Evolutionary conservation across 2,888 invertebrate genomes (phyloP), one percentile per base, ranked within the genome.

Genomic region (Nesidiocoris tenuis): DNA sequence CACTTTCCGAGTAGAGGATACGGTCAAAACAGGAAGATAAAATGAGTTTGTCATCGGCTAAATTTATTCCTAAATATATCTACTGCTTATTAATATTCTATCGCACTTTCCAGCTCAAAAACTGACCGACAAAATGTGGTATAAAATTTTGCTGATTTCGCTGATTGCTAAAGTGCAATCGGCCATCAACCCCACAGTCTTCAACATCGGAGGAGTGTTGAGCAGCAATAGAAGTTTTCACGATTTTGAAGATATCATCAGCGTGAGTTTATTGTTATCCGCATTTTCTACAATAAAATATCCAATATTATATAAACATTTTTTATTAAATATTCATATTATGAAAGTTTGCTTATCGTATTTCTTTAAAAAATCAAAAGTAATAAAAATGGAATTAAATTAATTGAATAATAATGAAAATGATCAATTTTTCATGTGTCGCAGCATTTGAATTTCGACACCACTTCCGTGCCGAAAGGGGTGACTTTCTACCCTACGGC

Each of bases 161-260:
- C n/a, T 59, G n/a, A n/a, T 22, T 9, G 9, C 25, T 5, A 22
- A 3, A 16, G 65, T 22, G n/a, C 39, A 65, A 23, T 25, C 9
- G 2, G 74, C 77, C 21, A 78, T 74, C n/a, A 91, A 91, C 83
- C 90, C 90, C 22, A 87, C 88, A 16, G 88, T 88, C 80, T 95
- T 92, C 84, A 94, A 94, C 82, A 94, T 96, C 77, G 96, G 96
- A 19, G 96, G 95, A n/a, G 95, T 96, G 0, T 87, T 96, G 21
- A 94, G 94, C 77, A 92, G 90, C 84, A 90, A 90, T 80, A 90
- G 91, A 63, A 94, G 94, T 79, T 90, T 92, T 82, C 86, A 86
- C 12, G 90, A 92, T 84, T 96, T 96, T 84, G 90, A 90, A 81
- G 89, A 92, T 81, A 94, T 91, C 24, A 93, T 96, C 80, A 89